Conservation (phyloP, 2,888 invertebrate genomes). For the Lasiommata megera region DNA sequence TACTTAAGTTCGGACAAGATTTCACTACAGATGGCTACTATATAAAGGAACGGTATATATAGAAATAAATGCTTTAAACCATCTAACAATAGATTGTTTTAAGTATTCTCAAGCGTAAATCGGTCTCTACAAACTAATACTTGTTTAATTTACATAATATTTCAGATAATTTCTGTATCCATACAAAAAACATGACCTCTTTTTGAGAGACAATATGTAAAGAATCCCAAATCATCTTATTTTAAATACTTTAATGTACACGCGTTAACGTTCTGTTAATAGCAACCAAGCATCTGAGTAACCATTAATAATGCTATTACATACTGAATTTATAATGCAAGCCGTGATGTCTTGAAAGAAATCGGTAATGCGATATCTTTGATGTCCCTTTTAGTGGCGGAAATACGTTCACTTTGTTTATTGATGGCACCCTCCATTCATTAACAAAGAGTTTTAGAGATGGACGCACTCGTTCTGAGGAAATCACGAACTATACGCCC, state of each 20-base stretch:
- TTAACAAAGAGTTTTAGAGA: slow-evolving; percentile 22
- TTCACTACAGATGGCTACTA: too few species aligned
- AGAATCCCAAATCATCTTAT: background rate
- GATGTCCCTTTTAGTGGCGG: slow-evolving; percentile 35
- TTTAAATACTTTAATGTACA: background rate
- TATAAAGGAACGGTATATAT: too few species aligned
- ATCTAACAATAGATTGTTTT: too few species aligned
- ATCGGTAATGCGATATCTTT: slow-evolving; percentile 27
- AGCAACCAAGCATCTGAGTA: background rate
- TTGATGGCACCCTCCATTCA: slow-evolving; percentile 35
- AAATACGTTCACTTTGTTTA: slow-evolving; percentile 45
- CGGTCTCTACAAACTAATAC: too few species aligned
- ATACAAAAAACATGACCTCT: too few species aligned
- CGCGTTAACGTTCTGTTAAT: background rate
- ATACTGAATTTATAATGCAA: slow-evolving; percentile 18
- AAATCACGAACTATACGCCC: slow-evolving; percentile 11
- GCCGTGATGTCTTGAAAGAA: slow-evolving; percentile 11
- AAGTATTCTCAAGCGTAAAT: too few species aligned
- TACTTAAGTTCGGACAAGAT: too few species aligned
- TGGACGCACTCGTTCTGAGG: background rate
- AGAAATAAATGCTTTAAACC: too few species aligned
- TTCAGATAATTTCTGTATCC: too few species aligned
- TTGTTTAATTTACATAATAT: too few species aligned
- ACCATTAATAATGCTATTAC: slow-evolving; percentile 2
- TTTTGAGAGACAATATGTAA: background rate